phyloP scores from a whole-genome alignment of 2,113 vertebrate species.

The Clarias gariepinus region DNA sequence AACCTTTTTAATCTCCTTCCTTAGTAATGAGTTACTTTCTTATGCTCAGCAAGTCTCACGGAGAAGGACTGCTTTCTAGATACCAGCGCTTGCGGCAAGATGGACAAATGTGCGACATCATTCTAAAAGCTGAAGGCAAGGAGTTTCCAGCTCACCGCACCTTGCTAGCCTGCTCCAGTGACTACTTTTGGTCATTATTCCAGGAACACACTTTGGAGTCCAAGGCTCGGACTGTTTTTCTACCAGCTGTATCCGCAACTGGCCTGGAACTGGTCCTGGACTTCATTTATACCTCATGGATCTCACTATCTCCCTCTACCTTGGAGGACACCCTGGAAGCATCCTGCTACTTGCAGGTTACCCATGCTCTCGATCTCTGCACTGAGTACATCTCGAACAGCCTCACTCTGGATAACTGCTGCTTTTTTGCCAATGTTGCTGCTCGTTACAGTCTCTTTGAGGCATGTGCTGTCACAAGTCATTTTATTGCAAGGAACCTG shows the following conservation, averaged over 20 bases:
- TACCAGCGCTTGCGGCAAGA: constrained; percentile 86
- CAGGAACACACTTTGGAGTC: constrained; percentile 85
- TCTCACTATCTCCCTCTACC: constrained; percentile 80
- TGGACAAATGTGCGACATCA: constrained; percentile 86
- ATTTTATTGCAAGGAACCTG: constrained; percentile 77
- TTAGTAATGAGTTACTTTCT: constrained; percentile 86
- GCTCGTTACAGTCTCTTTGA: constrained; percentile 77
- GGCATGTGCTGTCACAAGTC: constrained; percentile 72
- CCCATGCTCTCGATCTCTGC: constrained; percentile 82
- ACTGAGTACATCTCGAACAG: constrained; percentile 81
- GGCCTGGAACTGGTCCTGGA: constrained; percentile 86
- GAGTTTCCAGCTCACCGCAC: constrained; percentile 89
- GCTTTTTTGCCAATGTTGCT: constrained; percentile 85
- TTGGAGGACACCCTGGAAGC: constrained; percentile 86
- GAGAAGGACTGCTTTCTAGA: constrained; percentile 76
- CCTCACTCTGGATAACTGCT: constrained; percentile 80
- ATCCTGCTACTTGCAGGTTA: constrained; percentile 90
- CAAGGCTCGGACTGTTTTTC: constrained; percentile 72
- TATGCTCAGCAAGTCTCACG: constrained; percentile 85
- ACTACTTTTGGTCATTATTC: constrained; percentile 94
- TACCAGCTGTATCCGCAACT: constrained; percentile 77
- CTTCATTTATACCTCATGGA: constrained; percentile 93
- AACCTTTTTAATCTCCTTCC: not conserved
- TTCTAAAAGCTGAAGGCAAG: constrained; percentile 81
- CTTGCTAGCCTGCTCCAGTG: constrained; percentile 88